Evolutionary conservation across 2,888 invertebrate genomes (phyloP), one percentile per base, ranked within the genome.

Genomic region (Acanthacorydalis orientalis): DNA sequence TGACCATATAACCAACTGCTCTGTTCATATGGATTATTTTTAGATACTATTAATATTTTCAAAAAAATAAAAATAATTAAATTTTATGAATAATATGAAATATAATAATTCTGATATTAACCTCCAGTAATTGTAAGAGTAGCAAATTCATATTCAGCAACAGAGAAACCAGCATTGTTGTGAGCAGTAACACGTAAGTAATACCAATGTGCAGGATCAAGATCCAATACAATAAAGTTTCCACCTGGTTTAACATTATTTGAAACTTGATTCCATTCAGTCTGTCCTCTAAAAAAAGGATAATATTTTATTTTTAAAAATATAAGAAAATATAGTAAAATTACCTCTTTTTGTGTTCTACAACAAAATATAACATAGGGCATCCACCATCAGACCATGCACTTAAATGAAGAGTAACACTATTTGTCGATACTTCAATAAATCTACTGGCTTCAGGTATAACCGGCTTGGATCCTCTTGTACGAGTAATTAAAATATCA

Each of bases 321-420:
- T 32, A 37, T 34, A 10, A 10, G 31, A 31, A 15, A 15, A 23
- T 11, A 31, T 42, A 34, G 44, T 44, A 33, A 42, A 23, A 11
- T 68, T 70, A 90, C 90, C 86, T 88, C 65, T 87, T 87, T 68
- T 89, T 90, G 63, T 92, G 88, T 68, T 92, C 91, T 44, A 95
- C 88, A 52, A 93, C 91, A 64, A 92, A 95, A 64, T 91, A 89
- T 53, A 85, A 77, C 86, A 96, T 92, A 14, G 91, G 88, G 63
- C 95, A 96, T 50, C 93, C 92, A 48, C 92, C 91, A 64, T 90
- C 90, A 50, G 84, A 82, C 95, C 95, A 96, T 52, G 92, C 84
- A 59, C 81, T 85, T 55, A 96, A 76, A 61, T 92, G 91, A 53
- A 96, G 73, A 2, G 88, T 88, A 45, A 93, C 88, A 55, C 89